Percentiles rank a stretch among this genome's conserved stretches.
Evolutionary conservation across 1,140 invertebrate genomes (phyloP).

Genomic region (Anastatus disparis): DNA sequence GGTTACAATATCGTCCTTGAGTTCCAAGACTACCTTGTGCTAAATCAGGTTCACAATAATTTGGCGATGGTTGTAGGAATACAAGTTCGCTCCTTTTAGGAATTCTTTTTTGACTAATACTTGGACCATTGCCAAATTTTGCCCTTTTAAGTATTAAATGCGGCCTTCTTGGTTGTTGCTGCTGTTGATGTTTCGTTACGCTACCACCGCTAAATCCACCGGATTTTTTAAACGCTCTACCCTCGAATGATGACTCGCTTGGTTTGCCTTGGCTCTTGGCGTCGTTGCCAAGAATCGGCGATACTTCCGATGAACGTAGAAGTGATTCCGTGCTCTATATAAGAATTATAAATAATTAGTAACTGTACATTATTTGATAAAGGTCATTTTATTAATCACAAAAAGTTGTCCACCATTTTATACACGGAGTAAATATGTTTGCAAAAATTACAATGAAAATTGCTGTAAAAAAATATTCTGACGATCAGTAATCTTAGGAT

Average conservation of each 20-base stretch:
- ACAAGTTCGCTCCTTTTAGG: conserved; percentile 87
- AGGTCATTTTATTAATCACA: no score
- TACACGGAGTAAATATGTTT: no score
- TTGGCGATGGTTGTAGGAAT: conserved; percentile 88
- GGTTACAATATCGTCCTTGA: conserved; percentile 84
- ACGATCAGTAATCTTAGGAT: no score
- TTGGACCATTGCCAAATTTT: conserved; percentile 50
- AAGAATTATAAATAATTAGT: conserved; percentile 21
- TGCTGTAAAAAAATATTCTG: no score
- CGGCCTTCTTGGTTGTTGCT: conserved; percentile 56
- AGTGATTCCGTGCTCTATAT: conserved; percentile 57
- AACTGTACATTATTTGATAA: no score
- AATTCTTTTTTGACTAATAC: conserved; percentile 60
- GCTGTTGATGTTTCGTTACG: neutral
- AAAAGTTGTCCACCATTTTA: no score
- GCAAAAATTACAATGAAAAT: no score
- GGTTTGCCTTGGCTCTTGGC: conserved; percentile 57
- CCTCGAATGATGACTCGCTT: conserved; percentile 37
- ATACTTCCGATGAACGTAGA: conserved; percentile 55
- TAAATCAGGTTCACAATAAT: conserved; percentile 89
- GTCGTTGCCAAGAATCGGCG: conserved; percentile 60
- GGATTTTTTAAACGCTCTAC: conserved; percentile 49
- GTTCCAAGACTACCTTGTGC: conserved; percentile 85
- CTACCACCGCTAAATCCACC: neutral
- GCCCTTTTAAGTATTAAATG: conserved; percentile 67